Conservation (phyloP, 2,888 invertebrate genomes). For the Julus scandinavius region DNA sequence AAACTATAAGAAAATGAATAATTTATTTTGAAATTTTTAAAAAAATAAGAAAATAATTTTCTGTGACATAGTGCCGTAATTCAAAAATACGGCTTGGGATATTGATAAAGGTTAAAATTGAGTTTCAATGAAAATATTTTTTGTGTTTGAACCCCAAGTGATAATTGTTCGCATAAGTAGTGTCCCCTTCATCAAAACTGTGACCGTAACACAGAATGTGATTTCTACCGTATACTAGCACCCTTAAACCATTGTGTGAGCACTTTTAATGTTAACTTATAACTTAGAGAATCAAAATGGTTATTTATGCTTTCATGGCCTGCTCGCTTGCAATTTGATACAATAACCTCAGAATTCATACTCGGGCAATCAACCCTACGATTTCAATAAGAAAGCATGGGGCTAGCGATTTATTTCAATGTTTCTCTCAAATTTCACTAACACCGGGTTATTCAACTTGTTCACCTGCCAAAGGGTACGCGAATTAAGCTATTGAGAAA, state of each 20-base stretch:
- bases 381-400: background rate
- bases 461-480: background rate
- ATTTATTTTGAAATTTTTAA: no score
- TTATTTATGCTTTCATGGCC: background rate
- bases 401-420: background rate
- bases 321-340: background rate
- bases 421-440: constrained; percentile 6
- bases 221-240: background rate
- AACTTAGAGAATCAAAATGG: background rate
- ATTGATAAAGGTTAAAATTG: no score
- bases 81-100: no score
- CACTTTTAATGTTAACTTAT: background rate
- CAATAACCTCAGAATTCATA: background rate
- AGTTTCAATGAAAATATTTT: no score
- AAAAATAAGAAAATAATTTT: no score
- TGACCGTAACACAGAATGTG: background rate
- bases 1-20: no score
- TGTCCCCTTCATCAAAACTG: no score
- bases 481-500: background rate
- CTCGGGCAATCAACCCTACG: background rate
- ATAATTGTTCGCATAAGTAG: no score
- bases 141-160: no score
- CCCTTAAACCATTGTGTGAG: background rate
- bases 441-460: background rate
- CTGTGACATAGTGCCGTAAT: no score